Evolutionary conservation across 2,113 vertebrate genomes (phyloP).

Genomic region (Ophiodon elongatus): DNA sequence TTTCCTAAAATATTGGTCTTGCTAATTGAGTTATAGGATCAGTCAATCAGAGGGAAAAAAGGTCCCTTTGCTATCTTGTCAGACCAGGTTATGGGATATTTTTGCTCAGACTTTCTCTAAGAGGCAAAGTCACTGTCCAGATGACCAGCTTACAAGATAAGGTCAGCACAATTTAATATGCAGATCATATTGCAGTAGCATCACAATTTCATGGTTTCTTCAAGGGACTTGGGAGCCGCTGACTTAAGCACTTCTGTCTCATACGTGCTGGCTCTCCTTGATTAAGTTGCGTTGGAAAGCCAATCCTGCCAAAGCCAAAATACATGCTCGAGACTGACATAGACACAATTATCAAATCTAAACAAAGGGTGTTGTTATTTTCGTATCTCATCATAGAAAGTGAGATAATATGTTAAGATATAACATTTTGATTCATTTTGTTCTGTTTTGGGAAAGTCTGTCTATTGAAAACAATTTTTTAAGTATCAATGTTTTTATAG

Average conservation of each 20-base stretch:
- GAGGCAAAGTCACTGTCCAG: conserved; percentile 39
- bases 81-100: conserved; percentile 36
- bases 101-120: conserved; percentile 32
- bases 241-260: conserved; percentile 75
- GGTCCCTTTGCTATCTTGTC: conserved; percentile 19
- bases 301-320: conserved; percentile 46
- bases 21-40: conserved; percentile 32
- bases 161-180: conserved; percentile 77
- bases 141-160: conserved; percentile 61
- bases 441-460: neutral
- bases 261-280: conserved; percentile 55
- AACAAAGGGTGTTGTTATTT: neutral
- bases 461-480: neutral
- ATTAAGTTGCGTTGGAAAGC: conserved; percentile 61
- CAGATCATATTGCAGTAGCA: conserved; percentile 74
- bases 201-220: conserved; percentile 73
- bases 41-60: conserved; percentile 14
- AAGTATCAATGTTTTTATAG: neutral
- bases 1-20: conserved; percentile 20
- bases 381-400: conserved; percentile 9
- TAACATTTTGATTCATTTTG: neutral
- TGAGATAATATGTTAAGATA: conserved; percentile 3
- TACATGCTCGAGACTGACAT: conserved; percentile 30
- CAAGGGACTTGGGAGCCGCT: conserved; percentile 65
- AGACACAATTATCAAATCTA: conserved; percentile 36